phyloP scores from a whole-genome alignment of 2,113 vertebrate genomes.

The Dunckerocampus dactyliophorus region DNA sequence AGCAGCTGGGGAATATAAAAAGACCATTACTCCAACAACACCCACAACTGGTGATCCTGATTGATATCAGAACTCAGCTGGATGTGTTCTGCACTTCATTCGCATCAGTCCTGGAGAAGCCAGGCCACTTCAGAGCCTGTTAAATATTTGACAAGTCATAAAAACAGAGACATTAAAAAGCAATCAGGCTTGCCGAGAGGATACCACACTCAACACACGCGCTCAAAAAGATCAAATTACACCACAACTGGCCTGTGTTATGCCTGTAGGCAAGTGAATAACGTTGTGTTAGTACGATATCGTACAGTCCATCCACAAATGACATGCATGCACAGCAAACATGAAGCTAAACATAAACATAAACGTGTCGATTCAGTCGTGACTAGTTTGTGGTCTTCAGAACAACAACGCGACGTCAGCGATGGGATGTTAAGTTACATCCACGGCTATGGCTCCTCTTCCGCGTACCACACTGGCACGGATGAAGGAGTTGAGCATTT shows the following conservation, averaged over 20 bases:
- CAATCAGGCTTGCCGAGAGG: slow-evolving; percentile 22
- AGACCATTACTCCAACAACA: not conserved
- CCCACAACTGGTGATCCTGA: not conserved
- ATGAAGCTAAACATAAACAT: too few species aligned
- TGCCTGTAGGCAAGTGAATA: not conserved
- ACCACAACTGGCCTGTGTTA: not conserved
- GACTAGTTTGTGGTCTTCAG: too few species aligned
- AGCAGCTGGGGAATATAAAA: not conserved
- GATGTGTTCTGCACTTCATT: not conserved
- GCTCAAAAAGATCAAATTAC: slow-evolving; percentile 10
- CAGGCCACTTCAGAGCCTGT: slow-evolving; percentile 11
- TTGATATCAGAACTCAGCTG: slow-evolving; percentile 8
- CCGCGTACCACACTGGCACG: too few species aligned
- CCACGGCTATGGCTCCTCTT: too few species aligned
- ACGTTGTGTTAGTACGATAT: not conserved
- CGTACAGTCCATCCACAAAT: not conserved
- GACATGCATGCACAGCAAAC: too few species aligned
- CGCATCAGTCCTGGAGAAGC: not conserved
- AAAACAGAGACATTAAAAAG: slow-evolving; percentile 52
- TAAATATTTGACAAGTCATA: slow-evolving; percentile 37
- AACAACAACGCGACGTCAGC: too few species aligned
- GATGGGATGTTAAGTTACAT: too few species aligned
- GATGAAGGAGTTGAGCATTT: too few species aligned
- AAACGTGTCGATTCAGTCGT: too few species aligned
- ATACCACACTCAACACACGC: not conserved